Conservation (phyloP, 2,797 vertebrate species). For the Chrosomus eos region DNA sequence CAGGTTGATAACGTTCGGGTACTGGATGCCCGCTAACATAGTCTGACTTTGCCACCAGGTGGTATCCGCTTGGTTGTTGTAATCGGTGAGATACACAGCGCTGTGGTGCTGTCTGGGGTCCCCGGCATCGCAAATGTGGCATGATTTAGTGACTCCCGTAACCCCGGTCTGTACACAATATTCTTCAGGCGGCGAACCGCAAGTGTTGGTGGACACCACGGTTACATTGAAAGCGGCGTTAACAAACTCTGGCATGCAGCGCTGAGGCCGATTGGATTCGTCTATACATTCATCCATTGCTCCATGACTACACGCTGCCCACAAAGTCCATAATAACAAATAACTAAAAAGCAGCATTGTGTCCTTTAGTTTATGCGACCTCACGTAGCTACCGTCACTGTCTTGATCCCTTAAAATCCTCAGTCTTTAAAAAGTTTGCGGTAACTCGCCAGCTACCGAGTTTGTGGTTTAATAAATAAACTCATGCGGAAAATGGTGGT, state of each 20-base stretch:
- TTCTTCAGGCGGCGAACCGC: slow-evolving; percentile 93
- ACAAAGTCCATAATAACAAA: slow-evolving; percentile 62
- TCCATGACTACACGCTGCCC: slow-evolving; percentile 64
- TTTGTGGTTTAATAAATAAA: slow-evolving; percentile 40
- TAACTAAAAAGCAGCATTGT: slow-evolving; percentile 64
- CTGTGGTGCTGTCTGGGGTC: slow-evolving; percentile 88
- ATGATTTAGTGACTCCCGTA: slow-evolving; percentile 97
- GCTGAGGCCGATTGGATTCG: slow-evolving; percentile 81
- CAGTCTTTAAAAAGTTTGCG: slow-evolving; percentile 53
- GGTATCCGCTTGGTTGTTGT: slow-evolving; percentile 96
- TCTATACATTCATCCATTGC: slow-evolving; percentile 93
- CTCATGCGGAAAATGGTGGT: slow-evolving; percentile 45
- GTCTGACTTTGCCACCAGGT: slow-evolving; percentile 99
- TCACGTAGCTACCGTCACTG: slow-evolving; percentile 34
- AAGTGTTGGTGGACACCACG: slow-evolving; percentile 95
- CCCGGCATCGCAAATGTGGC: slow-evolving; percentile 93
- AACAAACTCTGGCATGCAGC: slow-evolving; percentile 98
- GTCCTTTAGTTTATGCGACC: slow-evolving; percentile 38
- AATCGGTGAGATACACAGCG: slow-evolving; percentile 93
- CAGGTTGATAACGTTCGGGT: slow-evolving; percentile 92
- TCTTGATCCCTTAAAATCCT: slow-evolving; percentile 47
- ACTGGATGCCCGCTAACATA: slow-evolving; percentile 97
- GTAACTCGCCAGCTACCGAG: slow-evolving; percentile 60
- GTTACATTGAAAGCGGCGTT: slow-evolving; percentile 96
- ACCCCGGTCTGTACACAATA: slow-evolving; percentile 99